These are phyloP conservation scores for Metridium senile DNA, from an alignment of 92 coral and sea anemone genomes.

Conservation along the genomic window DNA sequence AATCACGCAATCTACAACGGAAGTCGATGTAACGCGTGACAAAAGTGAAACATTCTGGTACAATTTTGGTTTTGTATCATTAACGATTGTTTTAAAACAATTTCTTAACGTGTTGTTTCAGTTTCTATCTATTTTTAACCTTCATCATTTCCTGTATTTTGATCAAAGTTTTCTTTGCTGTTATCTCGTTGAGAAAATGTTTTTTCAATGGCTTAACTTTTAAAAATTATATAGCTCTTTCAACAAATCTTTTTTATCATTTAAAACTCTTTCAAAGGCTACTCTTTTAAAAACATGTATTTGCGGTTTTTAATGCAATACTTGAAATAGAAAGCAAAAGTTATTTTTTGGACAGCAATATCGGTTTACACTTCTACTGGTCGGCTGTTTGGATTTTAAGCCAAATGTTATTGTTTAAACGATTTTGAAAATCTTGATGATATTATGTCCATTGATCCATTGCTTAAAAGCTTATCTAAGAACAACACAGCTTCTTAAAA, in stretches of 20 bases:
- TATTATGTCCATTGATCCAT: background rate
- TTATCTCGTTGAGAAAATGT: slow-evolving; percentile 5
- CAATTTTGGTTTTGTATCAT: background rate
- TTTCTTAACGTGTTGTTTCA: slow-evolving; percentile 4
- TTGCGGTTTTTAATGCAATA: no score
- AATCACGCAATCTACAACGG: slow-evolving; percentile 24
- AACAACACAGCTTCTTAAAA: slow-evolving; percentile 2
- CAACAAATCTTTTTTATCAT: background rate
- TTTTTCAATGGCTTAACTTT: background rate
- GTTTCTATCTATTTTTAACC: background rate
- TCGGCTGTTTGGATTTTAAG: background rate
- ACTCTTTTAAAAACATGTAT: no score
- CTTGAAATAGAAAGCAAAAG: background rate
- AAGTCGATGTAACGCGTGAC: slow-evolving; percentile 24
- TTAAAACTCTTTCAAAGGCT: no score
- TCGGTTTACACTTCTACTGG: background rate
- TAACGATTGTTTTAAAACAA: background rate
- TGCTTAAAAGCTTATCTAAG: background rate
- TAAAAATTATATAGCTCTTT: background rate
- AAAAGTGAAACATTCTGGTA: slow-evolving; percentile 25
- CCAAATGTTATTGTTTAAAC: slow-evolving; percentile 6
- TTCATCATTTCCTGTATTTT: slow-evolving; percentile 3
- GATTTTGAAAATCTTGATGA: slow-evolving; percentile 2
- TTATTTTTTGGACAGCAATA: background rate
- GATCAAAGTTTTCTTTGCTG: background rate